These are phyloP conservation scores for Ifrita kowaldi DNA, from an alignment of 2,113 vertebrate species.

Conservation along the genomic window DNA sequence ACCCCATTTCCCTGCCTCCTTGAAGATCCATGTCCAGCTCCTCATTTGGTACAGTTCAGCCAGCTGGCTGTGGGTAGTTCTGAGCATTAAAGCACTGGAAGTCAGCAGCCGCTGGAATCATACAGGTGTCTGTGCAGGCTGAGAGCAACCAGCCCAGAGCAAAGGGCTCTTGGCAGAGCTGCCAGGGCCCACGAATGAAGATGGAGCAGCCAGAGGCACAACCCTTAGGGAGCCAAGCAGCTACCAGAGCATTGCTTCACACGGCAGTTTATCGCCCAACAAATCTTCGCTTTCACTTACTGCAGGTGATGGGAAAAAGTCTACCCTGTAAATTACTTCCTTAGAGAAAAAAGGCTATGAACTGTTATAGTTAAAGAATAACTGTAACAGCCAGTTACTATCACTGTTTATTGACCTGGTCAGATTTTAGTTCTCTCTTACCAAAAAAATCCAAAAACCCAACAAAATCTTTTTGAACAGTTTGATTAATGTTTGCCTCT, in stretches of 20 bases:
- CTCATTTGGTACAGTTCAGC: background rate
- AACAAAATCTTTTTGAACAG: background rate
- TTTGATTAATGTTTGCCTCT: background rate
- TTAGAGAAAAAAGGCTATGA: background rate
- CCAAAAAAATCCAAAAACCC: fast-evolving
- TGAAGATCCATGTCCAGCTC: background rate
- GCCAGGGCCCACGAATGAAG: fast-evolving
- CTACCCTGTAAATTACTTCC: background rate
- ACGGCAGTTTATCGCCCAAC: fast-evolving
- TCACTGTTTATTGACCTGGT: background rate
- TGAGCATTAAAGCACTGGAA: background rate
- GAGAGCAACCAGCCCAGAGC: background rate
- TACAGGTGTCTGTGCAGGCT: fast-evolving
- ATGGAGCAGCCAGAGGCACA: background rate
- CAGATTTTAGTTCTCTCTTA: background rate
- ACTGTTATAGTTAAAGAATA: background rate
- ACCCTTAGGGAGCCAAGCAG: background rate
- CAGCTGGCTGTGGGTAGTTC: background rate
- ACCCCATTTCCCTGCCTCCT: fast-evolving
- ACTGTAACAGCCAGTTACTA: background rate
- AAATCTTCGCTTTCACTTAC: background rate
- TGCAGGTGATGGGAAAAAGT: background rate
- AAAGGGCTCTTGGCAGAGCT: background rate
- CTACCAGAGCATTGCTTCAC: background rate
- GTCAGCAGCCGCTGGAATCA: background rate